Conservation (phyloP, 1,140 invertebrate genomes). For the Zeugodacus cucurbitae region DNA sequence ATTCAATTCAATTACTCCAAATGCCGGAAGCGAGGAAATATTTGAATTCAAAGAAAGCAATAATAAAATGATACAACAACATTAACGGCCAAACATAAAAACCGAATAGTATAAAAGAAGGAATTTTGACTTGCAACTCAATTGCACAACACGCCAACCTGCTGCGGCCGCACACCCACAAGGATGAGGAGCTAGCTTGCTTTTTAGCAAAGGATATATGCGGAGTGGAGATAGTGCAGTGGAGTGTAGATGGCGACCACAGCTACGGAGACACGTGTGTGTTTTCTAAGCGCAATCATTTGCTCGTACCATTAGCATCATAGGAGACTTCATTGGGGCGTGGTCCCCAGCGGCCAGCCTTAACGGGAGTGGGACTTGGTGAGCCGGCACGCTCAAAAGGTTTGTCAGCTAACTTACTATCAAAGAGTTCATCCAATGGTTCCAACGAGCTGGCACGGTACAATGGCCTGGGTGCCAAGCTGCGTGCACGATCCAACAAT, state of each 20-base stretch:
- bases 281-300: not conserved
- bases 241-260: not conserved
- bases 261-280: not conserved
- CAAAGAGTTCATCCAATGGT: constrained; percentile 69
- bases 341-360: constrained; percentile 73
- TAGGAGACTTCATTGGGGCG: constrained; percentile 74
- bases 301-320: constrained; percentile 75
- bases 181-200: not conserved
- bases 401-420: constrained; percentile 66
- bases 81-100: not conserved
- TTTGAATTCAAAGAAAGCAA: not conserved
- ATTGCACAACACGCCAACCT: not conserved
- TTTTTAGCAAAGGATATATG: not conserved
- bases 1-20: not conserved
- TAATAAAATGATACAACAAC: not conserved
- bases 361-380: constrained; percentile 73
- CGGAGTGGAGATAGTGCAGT: not conserved
- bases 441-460: constrained; percentile 65
- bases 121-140: constrained; percentile 6
- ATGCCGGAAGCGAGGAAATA: not conserved
- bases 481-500: constrained; percentile 62
- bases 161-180: not conserved
- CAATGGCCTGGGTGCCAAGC: constrained; percentile 61
- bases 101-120: not conserved
- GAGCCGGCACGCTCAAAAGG: constrained; percentile 69